Evolutionary conservation across 2,888 invertebrate species (phyloP), one percentile per base, ranked within the genome.

Genomic region (Sinhomidia bicolor): DNA sequence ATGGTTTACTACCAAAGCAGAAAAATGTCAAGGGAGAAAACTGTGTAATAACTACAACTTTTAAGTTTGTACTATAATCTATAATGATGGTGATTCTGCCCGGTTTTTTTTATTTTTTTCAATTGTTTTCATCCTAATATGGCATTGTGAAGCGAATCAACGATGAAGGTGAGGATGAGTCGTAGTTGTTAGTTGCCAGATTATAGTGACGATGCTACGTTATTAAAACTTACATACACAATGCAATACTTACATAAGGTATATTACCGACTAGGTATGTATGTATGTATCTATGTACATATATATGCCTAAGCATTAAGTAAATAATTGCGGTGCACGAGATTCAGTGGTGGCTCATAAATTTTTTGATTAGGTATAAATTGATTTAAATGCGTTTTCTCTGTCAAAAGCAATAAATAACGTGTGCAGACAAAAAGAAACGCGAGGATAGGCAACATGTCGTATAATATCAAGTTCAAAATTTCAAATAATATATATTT

Each of bases 381-480:
- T 81, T 81, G 80, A 81, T 62, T 81, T 81, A 81, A 65, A 81
- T 65, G 80, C n/a, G n/a, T 12, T 60, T 23, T 81, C n/a, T 57
- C 80, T 81, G 80, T 62, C 80, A 60, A 23, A 44, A 12, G 20
- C 23, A 74, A 47, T 74, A 74, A 74, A 74, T 74, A 14, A 47
- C 47, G 2, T 14, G 17, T 36, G 29, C 9, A 57, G 65, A 32
- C 32, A 7, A n/a, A 44, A 9, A 23, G 65, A 68, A n/a, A n/a
- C 9, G 17, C 5, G 65, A 14, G n/a, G 32, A n/a, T 10, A 36
- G 32, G 51, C 23, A 57, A 17, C 12, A 1, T 12, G 17, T 51
- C 41, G 9, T 6, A 9, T 36, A 36, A 6, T 76, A 57, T 23
- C 79, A 79, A 57, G 79, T 79, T 60, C 60, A 60, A 60, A 60